Conservation (phyloP, 2,113 vertebrate species). For the Xenopus laevis region DNA sequence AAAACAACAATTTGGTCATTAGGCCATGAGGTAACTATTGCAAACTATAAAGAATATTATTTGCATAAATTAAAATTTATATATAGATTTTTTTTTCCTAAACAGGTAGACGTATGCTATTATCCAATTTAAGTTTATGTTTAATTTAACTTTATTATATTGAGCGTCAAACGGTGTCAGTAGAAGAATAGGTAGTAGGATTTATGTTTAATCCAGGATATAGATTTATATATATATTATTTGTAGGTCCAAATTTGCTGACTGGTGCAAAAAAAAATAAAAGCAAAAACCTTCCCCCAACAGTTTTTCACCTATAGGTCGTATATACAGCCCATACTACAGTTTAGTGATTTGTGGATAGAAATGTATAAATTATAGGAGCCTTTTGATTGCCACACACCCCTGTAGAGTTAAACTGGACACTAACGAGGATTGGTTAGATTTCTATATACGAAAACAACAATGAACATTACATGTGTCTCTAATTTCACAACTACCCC, state of each 20-base stretch:
- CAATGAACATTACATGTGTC: slow-evolving; percentile 70
- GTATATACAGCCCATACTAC: slow-evolving; percentile 60
- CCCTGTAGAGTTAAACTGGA: slow-evolving; percentile 48
- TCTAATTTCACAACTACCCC: slow-evolving; percentile 64
- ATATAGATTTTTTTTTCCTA: slow-evolving; percentile 39
- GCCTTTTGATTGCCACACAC: slow-evolving; percentile 51
- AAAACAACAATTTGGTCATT: slow-evolving; percentile 83
- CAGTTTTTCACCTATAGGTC: slow-evolving; percentile 58
- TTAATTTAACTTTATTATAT: slow-evolving; percentile 75
- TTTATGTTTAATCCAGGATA: slow-evolving; percentile 61
- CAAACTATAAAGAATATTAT: slow-evolving; percentile 76
- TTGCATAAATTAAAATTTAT: slow-evolving; percentile 58
- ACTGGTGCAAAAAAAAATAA: slow-evolving; percentile 62
- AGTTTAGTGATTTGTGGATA: slow-evolving; percentile 55
- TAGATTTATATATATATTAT: slow-evolving; percentile 21
- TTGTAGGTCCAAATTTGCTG: slow-evolving; percentile 67
- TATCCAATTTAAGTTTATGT: slow-evolving; percentile 65
- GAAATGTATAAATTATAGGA: slow-evolving; percentile 54
- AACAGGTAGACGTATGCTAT: slow-evolving; percentile 69
- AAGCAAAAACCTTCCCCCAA: slow-evolving; percentile 48
- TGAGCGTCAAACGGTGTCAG: slow-evolving; percentile 61
- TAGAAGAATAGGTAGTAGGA: slow-evolving; percentile 75
- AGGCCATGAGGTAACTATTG: slow-evolving; percentile 92
- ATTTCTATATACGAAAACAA: slow-evolving; percentile 62
- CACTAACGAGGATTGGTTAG: slow-evolving; percentile 63